Evolutionary conservation across 2,888 invertebrate genomes (phyloP), one percentile per base, ranked within the genome.

Genomic region (Megaustenia siamemsis): DNA sequence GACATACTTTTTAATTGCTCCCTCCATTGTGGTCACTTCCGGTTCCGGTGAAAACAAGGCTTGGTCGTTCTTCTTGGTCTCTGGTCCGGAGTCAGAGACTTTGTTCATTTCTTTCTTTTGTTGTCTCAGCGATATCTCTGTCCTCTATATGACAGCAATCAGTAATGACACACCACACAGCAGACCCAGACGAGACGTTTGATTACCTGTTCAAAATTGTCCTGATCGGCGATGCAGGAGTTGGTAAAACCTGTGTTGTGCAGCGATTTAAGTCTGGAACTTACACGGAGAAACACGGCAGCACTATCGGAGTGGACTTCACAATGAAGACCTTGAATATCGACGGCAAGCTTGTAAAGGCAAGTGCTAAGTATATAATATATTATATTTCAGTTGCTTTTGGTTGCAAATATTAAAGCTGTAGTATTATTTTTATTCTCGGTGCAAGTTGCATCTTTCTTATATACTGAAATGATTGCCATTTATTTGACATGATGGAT

Each of bases 271-370:
- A 98, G 94, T 97, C 98, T 87, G 99, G 98, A 86, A 98, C 97
- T 90, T 99, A 97, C 93, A 96, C 98, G 89, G 98, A 99, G 88
- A 91, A 92, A 88, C 98, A 98, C 95, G 98, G 98, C 86, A 98
- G 97, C 93, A 99, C 99, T 76, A 99, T 99, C 93, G 98, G 98
- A 88, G 98, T 99, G 84, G 98, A 99, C 95, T 99, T 99, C 95
- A 98, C 98, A 87, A 99, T 98, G 98, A 98, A 98, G 96, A 98
- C 98, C 82, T 96, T 99, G 66, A 95, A 97, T 89, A 96, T 98
- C 76, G 98, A 98, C 94, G 97, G 97, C 81, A 98, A 98, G 94
- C 96, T 97, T 95, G 97, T 98, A 90, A 99, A 99, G 96, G 98
- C 98, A 84, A 75, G 83, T 66, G 12, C 2, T n/a, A n/a, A n/a